Base-by-base conservation (phyloP, 2,797 vertebrate genomes). In the Tauraco hartlaubi region DNA sequence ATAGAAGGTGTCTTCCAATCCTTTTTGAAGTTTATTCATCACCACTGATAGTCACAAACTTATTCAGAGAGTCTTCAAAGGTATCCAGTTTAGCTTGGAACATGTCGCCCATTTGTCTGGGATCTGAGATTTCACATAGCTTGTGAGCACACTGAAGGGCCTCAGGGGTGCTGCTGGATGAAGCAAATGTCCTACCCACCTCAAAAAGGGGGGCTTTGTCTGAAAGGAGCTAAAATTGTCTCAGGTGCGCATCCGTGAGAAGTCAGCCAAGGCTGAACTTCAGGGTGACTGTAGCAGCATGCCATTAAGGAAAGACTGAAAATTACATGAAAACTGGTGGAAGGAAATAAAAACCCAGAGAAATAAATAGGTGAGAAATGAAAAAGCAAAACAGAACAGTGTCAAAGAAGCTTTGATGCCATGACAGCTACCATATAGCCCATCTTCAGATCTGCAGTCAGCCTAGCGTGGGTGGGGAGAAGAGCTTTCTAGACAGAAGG, bases 371-470 rank as follows among this genome's bases (percentile, higher is more conserved):
- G 39, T 90, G 55, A 94, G 51, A 84, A 92, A 46, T 55, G 54
- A 49, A 85, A 92, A 90, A 87, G 29, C 63, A 85, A 93, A 96
- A 58, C 62, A 82, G 54, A 82, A 82, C 86, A 54, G 68, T 79
- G 61, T 61, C 74, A 79, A 46, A 88, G 67, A 71, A 63, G 90
- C 86, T 90, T 87, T 95, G 93, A 90, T 87, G 83, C 75, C 54
- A 19, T 77, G 90, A 93, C 92, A 95, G 88, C 83, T 68, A 79
- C 85, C 56, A 43, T 37, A 64, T 6, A 90, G 87, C 37, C 55
- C 76, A 90, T 90, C 83, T 59, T 92, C 74, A 94, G 82, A 74
- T 87, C 74, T 84, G 79, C 82, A 72, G 51, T 66, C 82, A 95
- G 89, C 61, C 29, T 41, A 54, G 76, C 1, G 44, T 83, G 79